Base-by-base conservation (phyloP, 2,113 vertebrate species). In the Oncorhynchus nerka region DNA sequence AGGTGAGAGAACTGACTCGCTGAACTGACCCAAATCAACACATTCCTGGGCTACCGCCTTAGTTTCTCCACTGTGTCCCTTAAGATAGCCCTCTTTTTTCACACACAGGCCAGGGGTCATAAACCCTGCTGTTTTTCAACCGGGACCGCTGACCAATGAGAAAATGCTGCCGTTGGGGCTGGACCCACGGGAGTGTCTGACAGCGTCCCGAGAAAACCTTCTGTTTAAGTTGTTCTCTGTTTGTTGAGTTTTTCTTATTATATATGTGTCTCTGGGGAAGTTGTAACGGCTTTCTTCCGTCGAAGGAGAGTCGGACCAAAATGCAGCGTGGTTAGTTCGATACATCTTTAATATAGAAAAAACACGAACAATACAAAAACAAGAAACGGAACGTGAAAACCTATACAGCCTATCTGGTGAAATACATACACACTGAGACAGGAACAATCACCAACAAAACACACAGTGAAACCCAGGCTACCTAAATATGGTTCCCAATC, bases 91-190 rank as follows among this genome's bases (percentile, higher is more conserved):
- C 79, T 82, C 71, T 70, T 68, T 55, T 86, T 81, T 82, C 79
- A 81, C 76, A 70, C 22, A 78, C 59, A 75, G 85, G 86, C 87
- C 86, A 88, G 64, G 88, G 87, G 64, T 86, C 89, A 92, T 65
- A 82, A 81, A 71, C 73, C 75, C 62, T 22, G 69, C 55, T 28
- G 62, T 73, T 67, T 62, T 74, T 66, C 73, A 71, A 82, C 86
- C 73, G 78, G 86, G 70, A 39, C 71, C 32, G n/a, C 61, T n/a
- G 5, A 68, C 15, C 51, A 19, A 55, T 55, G 51, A 55, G 13
- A 34, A 32, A 59, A 3, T 39, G n/a, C 13, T 45, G 71, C 57
- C 75, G 15, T 49, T 3, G 34, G 48, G 24, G 83, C 45, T 82
- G 73, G 70, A 82, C 87, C 84, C 85, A 87, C 84, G 55, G 77